A percentile compares a stretch with the other conserved stretches of the same genome.
These are phyloP conservation scores for Lophius piscatorius DNA, from an alignment of 2,113 vertebrate genomes.

Conservation along the genomic window DNA sequence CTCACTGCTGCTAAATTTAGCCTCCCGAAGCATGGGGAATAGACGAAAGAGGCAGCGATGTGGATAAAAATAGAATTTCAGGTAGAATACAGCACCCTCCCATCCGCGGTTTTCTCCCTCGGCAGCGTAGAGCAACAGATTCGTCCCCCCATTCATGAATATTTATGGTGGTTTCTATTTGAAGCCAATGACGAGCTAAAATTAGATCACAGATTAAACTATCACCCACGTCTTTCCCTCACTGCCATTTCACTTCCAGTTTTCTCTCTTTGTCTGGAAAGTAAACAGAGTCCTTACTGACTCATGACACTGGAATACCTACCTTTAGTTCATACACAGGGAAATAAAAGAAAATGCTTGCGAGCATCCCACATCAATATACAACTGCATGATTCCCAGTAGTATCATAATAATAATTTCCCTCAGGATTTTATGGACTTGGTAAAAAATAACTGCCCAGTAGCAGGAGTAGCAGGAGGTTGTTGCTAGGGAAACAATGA, in stretches of 20 bases:
- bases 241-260: slow-evolving; percentile 39
- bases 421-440: not conserved
- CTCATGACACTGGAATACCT: slow-evolving; percentile 24
- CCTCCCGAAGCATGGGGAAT: slow-evolving; percentile 17
- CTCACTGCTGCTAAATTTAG: slow-evolving; percentile 69
- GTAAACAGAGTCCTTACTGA: slow-evolving; percentile 11
- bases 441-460: not conserved
- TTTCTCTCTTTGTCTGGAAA: slow-evolving; percentile 22
- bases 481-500: slow-evolving; percentile 32
- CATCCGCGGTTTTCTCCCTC: slow-evolving; percentile 28
- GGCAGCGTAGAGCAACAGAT: slow-evolving; percentile 38
- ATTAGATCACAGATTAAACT: slow-evolving; percentile 65
- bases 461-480: not conserved
- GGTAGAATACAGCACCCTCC: slow-evolving; percentile 46
- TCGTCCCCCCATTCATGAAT: slow-evolving; percentile 75
- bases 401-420: no score
- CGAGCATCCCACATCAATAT: no score
- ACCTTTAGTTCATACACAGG: slow-evolving; percentile 4
- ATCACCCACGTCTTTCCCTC: slow-evolving; percentile 63
- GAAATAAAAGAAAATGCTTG: not conserved
- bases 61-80: slow-evolving; percentile 70
- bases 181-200: slow-evolving; percentile 60
- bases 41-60: slow-evolving; percentile 43
- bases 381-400: no score
- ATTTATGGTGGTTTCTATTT: slow-evolving; percentile 71